These are phyloP conservation scores for Heterodera schachtii DNA, from an alignment of 1,140 invertebrate species.

Conservation along the genomic window DNA sequence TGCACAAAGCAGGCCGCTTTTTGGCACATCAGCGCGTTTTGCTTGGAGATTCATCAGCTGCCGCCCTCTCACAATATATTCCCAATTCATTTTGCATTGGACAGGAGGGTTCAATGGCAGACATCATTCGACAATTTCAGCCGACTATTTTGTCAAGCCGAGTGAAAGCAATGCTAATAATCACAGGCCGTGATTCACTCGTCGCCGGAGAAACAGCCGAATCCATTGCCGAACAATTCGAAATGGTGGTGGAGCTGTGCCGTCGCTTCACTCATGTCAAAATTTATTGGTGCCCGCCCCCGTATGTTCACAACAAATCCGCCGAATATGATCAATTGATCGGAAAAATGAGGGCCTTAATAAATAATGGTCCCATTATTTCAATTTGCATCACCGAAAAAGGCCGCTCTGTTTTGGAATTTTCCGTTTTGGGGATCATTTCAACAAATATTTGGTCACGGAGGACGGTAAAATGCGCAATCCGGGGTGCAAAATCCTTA, in stretches of 20 bases:
- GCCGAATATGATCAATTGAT: conserved; percentile 7
- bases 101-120: too few species aligned
- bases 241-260: too few species aligned
- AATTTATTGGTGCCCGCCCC: neutral
- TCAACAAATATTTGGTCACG: neutral
- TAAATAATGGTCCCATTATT: neutral
- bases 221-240: too few species aligned
- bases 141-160: too few species aligned
- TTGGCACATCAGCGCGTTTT: neutral
- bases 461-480: neutral
- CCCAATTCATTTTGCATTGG: too few species aligned
- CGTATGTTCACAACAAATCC: neutral
- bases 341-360: neutral
- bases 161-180: too few species aligned
- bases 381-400: neutral
- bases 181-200: too few species aligned
- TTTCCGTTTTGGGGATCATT: neutral
- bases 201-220: too few species aligned
- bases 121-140: too few species aligned
- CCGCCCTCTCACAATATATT: neutral
- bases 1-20: neutral
- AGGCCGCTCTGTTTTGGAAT: neutral
- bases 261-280: neutral
- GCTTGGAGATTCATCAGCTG: conserved; percentile 11
- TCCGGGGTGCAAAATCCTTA: neutral